Conservation (phyloP, 2,888 invertebrate species). For the Lepidochrysops patricia region DNA sequence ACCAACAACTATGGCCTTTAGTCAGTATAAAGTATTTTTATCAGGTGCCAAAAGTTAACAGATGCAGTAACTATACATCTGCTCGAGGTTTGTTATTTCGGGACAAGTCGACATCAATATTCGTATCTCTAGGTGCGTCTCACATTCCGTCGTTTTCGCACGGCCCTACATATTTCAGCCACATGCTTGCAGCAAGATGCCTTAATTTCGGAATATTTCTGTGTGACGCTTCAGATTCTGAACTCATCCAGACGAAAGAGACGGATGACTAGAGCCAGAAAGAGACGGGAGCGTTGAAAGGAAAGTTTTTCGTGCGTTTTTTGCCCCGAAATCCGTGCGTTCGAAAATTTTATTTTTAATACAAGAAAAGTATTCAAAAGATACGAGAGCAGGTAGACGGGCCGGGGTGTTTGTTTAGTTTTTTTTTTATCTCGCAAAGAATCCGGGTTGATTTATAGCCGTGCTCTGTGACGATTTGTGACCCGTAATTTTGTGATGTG, state of each 20-base stretch:
- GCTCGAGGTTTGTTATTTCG: constrained; percentile 1
- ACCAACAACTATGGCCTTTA: neutral
- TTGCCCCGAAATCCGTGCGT: constrained; percentile 65
- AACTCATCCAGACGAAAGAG: constrained; percentile 49
- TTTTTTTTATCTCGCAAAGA: constrained; percentile 60
- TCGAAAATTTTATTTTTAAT: constrained; percentile 70
- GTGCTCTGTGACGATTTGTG: constrained; percentile 70
- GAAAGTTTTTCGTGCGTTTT: constrained; percentile 67
- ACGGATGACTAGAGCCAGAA: constrained; percentile 31
- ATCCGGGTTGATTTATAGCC: constrained; percentile 66
- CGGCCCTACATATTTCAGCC: constrained; percentile 22
- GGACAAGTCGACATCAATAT: constrained; percentile 1
- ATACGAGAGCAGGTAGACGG: constrained; percentile 69
- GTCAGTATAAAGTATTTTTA: neutral
- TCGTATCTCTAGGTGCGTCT: constrained; percentile 4
- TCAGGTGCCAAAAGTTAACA: neutral
- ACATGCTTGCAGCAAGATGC: constrained; percentile 26
- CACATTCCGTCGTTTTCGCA: constrained; percentile 17
- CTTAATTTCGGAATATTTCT: constrained; percentile 40
- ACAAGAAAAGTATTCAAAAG: constrained; percentile 70
- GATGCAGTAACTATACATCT: neutral
- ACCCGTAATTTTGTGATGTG: constrained; percentile 66
- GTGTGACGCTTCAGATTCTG: constrained; percentile 43
- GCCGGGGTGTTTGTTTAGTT: constrained; percentile 67
- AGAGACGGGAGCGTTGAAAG: constrained; percentile 41